A percentile compares a stretch with the other conserved stretches of the same genome.
phyloP scores from a whole-genome alignment of 2,888 invertebrate species.

The Tipula lateralis region DNA sequence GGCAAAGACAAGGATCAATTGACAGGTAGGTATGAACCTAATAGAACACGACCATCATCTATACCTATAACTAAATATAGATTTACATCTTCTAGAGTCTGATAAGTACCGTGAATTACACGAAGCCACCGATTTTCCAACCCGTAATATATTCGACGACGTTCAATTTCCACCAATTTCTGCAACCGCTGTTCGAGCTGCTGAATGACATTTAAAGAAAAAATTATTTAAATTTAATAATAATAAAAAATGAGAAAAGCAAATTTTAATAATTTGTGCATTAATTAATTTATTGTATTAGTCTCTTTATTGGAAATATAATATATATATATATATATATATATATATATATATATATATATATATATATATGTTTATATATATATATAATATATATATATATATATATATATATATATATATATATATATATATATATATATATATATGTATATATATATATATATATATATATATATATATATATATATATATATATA shows the following conservation, averaged over 20 bases:
- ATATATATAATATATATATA: too few relatives aligned
- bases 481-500: too few relatives aligned
- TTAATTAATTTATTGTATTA: conserved; percentile 6
- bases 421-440: too few relatives aligned
- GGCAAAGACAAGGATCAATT: conserved; percentile 75
- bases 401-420: too few relatives aligned
- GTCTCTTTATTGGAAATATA: background rate
- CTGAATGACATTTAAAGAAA: conserved; percentile 34
- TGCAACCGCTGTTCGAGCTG: conserved; percentile 33
- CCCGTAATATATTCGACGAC: conserved; percentile 46
- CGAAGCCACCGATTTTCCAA: conserved; percentile 48
- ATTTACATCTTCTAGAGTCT: conserved; percentile 42
- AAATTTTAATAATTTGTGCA: background rate
- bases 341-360: too few relatives aligned
- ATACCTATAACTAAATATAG: background rate
- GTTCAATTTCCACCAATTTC: conserved; percentile 48
- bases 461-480: too few relatives aligned
- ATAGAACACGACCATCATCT: background rate
- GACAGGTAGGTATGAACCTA: conserved; percentile 63
- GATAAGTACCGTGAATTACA: conserved; percentile 48
- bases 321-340: too few relatives aligned
- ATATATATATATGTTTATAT: too few relatives aligned
- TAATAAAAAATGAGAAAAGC: conserved; percentile 19
- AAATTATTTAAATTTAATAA: conserved; percentile 25
- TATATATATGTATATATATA: too few relatives aligned